Evolutionary conservation across 2,113 vertebrate genomes (phyloP).

Genomic region (Ahaetulla prasina): DNA sequence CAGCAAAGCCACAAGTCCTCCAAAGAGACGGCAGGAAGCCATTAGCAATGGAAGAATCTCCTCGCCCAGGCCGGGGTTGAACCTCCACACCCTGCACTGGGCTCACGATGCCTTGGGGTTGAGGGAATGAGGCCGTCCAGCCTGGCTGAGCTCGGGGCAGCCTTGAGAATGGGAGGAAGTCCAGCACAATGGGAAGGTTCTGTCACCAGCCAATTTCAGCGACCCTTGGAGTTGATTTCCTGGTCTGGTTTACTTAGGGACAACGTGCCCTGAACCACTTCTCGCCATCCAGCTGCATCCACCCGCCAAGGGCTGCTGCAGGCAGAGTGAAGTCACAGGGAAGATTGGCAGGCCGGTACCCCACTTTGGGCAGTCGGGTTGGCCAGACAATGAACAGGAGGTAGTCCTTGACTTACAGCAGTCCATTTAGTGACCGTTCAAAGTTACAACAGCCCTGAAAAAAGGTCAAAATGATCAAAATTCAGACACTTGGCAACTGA

Average conservation of each 20-base stretch:
- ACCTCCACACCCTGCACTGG: not conserved
- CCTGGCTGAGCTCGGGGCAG: not conserved
- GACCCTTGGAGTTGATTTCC: not conserved
- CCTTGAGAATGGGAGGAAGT: not conserved
- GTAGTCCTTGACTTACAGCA: too few species aligned
- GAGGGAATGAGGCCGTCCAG: not conserved
- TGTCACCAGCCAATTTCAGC: not conserved
- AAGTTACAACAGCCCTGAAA: not conserved
- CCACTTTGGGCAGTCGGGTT: not conserved
- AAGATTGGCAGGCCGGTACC: not conserved
- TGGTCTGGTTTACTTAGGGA: not conserved
- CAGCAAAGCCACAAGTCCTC: too few species aligned
- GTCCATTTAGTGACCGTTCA: too few species aligned
- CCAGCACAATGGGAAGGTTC: not conserved
- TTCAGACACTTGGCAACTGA: not conserved
- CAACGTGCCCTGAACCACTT: not conserved
- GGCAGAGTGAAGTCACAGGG: not conserved
- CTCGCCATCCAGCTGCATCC: not conserved
- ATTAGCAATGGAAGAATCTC: too few species aligned
- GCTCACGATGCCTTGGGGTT: not conserved
- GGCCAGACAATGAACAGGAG: not conserved
- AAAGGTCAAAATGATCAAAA: not conserved
- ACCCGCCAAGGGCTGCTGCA: not conserved
- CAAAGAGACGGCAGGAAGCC: too few species aligned
- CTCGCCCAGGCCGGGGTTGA: too few species aligned